These are phyloP conservation scores for Drosophila athabasca DNA, from an alignment of 1,140 invertebrate genomes.

Conservation along the genomic window DNA sequence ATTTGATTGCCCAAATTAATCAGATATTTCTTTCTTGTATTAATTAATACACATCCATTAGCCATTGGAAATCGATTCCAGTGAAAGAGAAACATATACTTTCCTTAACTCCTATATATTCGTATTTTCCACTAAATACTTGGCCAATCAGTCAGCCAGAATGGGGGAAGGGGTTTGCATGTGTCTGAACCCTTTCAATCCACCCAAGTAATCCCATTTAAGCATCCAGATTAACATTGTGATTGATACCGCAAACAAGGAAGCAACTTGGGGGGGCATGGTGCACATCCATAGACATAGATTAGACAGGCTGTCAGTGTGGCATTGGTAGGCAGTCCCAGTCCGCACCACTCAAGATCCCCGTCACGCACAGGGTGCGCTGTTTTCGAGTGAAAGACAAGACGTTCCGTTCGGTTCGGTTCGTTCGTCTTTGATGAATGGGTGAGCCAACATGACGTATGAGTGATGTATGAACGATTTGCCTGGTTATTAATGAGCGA, in stretches of 20 bases:
- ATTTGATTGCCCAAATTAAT: background rate
- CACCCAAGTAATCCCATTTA: slow-evolving; percentile 22
- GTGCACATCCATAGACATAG: slow-evolving; percentile 34
- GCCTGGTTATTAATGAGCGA: slow-evolving; percentile 70
- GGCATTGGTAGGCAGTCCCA: background rate
- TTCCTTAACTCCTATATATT: no score
- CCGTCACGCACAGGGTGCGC: slow-evolving; percentile 22
- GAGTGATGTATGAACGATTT: slow-evolving; percentile 69
- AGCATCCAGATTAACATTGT: slow-evolving; percentile 55
- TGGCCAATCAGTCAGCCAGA: slow-evolving; percentile 5
- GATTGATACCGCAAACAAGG: slow-evolving; percentile 65
- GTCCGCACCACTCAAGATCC: background rate
- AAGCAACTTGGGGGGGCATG: background rate
- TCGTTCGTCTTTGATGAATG: slow-evolving; percentile 51
- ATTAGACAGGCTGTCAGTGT: slow-evolving; percentile 65
- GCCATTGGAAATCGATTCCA: no score
- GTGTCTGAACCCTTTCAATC: slow-evolving; percentile 30
- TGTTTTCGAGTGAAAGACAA: no score
- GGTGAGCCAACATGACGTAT: slow-evolving; percentile 77
- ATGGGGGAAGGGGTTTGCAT: background rate
- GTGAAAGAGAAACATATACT: no score
- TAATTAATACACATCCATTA: no score
- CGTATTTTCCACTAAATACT: background rate
- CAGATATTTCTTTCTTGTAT: background rate
- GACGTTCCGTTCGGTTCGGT: no score